Evolutionary conservation across 2,888 invertebrate genomes (phyloP), one percentile per base, ranked within the genome.

Genomic region (Papilio protenor): DNA sequence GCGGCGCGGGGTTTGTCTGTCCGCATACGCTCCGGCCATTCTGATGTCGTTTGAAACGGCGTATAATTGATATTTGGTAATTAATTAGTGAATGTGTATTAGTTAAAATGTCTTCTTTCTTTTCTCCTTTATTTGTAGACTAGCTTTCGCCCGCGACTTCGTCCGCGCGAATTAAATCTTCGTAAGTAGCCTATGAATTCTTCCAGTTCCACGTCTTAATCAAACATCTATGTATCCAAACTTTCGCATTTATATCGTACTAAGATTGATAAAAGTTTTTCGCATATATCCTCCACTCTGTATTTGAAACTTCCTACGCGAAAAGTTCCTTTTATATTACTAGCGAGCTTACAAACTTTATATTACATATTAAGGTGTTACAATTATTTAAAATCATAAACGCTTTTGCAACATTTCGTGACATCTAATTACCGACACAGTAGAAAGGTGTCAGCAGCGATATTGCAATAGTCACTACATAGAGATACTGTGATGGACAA

Each of bases 371-470:
- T 33, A 33, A 33, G 3, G 5, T 33, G 1, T 2, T 33, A 33
- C 33, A 33, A 8, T 40, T 8, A 8, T 40, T 70, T 59, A 59
- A 71, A 27, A 72, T 52, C 76, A 47, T 61, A 33, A 55, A 64
- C 21, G 52, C 27, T 40, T 64, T 76, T 70, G 71, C 59, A 70
- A 76, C 52, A 69, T 73, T 55, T 73, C 73, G 75, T 55, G 69
- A 45, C 57, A 66, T 40, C 21, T 52, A 21, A 27, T n/a, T 59
- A 64, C 23, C 27, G 45, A 47, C 57, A 47, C 33, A 55, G 52
- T 78, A 78, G 72, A 78, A 78, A 78, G 75, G 78, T 66, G 57
- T 45, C 52, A 45, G 74, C 74, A 52, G 64, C 57, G 72, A 75
- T 78, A 33, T 75, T 75, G 61, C 61, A 64, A 55, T 52, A 12